A percentile compares a stretch with the other conserved stretches of the same genome.
Conservation (phyloP, 1,140 invertebrate species). For the Parasteatoda tepidariorum region DNA sequence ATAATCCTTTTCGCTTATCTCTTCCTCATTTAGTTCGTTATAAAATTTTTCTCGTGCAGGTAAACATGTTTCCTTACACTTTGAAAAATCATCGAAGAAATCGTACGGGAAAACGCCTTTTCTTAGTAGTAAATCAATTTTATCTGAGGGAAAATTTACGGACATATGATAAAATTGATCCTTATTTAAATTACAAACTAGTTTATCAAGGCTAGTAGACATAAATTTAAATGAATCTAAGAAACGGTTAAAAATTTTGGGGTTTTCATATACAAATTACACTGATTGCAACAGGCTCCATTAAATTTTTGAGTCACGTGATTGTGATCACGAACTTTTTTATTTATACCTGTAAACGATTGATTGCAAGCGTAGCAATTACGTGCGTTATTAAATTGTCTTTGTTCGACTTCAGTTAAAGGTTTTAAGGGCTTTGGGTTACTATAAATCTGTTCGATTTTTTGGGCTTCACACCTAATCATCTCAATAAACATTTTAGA, state of each 20-base stretch:
- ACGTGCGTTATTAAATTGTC: neutral
- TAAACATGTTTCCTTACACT: neutral
- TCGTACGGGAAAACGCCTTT: constrained; percentile 2
- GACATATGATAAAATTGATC: neutral
- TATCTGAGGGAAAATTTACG: neutral
- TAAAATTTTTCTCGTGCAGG: neutral
- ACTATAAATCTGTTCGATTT: neutral
- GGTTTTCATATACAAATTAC: neutral
- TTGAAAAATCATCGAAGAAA: neutral
- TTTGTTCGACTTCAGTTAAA: neutral
- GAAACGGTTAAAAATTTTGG: neutral
- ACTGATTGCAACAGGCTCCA: neutral
- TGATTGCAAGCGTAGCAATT: neutral
- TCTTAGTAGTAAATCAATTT: neutral
- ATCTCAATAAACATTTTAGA: neutral
- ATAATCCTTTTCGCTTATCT: neutral
- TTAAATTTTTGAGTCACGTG: neutral
- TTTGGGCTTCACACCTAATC: neutral
- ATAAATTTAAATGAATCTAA: neutral
- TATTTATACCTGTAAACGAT: neutral
- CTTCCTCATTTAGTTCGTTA: neutral
- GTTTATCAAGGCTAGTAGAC: neutral
- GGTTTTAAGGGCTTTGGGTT: neutral
- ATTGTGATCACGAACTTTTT: constrained; percentile 1
- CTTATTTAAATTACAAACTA: neutral